Conservation (phyloP, 1,140 invertebrate species). For the Drosophila tsacasi region DNA sequence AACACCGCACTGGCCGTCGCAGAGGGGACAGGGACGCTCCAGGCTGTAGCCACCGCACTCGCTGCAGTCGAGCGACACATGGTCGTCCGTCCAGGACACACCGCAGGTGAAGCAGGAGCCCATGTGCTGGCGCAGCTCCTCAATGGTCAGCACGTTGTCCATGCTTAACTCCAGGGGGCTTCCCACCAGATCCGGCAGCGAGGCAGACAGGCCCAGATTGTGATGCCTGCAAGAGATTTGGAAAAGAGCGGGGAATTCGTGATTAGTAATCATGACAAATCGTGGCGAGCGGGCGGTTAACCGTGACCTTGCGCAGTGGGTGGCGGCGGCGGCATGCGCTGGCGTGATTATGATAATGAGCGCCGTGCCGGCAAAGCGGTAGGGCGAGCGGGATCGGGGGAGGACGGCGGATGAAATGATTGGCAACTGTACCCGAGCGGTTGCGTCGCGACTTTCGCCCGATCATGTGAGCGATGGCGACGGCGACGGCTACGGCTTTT, state of each 20-base stretch:
- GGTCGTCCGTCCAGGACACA: constrained; percentile 92
- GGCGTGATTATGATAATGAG: constrained; percentile 80
- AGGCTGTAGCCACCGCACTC: constrained; percentile 94
- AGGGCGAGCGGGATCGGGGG: constrained; percentile 1
- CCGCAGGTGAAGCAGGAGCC: constrained; percentile 92
- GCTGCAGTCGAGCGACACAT: constrained; percentile 91
- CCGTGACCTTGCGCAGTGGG: constrained; percentile 54
- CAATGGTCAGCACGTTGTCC: constrained; percentile 88
- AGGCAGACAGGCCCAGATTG: constrained; percentile 81
- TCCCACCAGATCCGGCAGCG: constrained; percentile 81
- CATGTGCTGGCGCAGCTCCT: constrained; percentile 90
- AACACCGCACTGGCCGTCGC: constrained; percentile 91
- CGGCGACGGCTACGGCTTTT: constrained; percentile 53
- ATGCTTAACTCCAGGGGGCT: constrained; percentile 82
- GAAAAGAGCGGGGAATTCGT: constrained; percentile 27
- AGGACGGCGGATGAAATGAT: constrained; percentile 35
- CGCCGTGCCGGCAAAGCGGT: constrained; percentile 23
- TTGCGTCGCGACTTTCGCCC: constrained; percentile 64
- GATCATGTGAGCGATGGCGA: constrained; percentile 75
- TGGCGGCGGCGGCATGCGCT: constrained; percentile 33
- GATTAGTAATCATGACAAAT: constrained; percentile 53
- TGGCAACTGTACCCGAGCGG: constrained; percentile 60
- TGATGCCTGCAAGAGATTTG: constrained; percentile 71
- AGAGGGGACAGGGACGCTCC: constrained; percentile 91
- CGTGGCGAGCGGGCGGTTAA: constrained; percentile 28